These are phyloP conservation scores for Erebia palarica DNA, from an alignment of 2,888 invertebrate species.

Conservation along the genomic window DNA sequence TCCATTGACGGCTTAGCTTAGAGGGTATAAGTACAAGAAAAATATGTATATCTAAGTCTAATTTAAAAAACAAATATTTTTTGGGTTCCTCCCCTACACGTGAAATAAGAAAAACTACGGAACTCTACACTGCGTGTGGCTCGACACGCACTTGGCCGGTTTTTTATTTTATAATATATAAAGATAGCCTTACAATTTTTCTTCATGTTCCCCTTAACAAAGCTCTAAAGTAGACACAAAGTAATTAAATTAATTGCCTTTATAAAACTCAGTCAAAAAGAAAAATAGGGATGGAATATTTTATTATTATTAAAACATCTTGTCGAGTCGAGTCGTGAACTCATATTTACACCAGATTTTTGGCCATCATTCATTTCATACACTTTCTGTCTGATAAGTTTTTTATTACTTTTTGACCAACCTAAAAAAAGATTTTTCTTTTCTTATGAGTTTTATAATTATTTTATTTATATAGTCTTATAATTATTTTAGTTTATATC, in stretches of 20 bases:
- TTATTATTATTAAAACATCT: conserved; percentile 11
- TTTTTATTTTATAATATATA: too few relatives aligned
- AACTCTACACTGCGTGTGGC: too few relatives aligned
- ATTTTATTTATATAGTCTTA: too few relatives aligned
- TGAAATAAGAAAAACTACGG: too few relatives aligned
- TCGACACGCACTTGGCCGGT: too few relatives aligned
- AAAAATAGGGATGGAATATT: not conserved
- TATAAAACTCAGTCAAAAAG: conserved; percentile 5
- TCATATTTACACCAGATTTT: not conserved
- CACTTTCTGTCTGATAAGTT: conserved; percentile 9
- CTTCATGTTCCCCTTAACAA: not conserved
- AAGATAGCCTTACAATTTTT: not conserved
- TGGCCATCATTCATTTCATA: conserved; percentile 10
- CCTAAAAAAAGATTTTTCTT: not conserved
- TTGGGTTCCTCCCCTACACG: too few relatives aligned
- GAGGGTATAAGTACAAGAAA: too few relatives aligned
- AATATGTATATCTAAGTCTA: too few relatives aligned
- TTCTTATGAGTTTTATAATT: too few relatives aligned
- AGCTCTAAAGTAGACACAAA: not conserved
- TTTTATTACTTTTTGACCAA: conserved; percentile 12
- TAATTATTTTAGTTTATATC: too few relatives aligned
- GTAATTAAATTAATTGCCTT: conserved; percentile 4
- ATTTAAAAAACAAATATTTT: too few relatives aligned
- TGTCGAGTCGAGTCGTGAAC: conserved; percentile 20
- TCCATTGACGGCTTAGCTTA: too few relatives aligned